Percentiles rank a stretch among this genome's conserved stretches.
phyloP scores from a whole-genome alignment of 2,888 invertebrate species.

The Horisme vitalbata region DNA sequence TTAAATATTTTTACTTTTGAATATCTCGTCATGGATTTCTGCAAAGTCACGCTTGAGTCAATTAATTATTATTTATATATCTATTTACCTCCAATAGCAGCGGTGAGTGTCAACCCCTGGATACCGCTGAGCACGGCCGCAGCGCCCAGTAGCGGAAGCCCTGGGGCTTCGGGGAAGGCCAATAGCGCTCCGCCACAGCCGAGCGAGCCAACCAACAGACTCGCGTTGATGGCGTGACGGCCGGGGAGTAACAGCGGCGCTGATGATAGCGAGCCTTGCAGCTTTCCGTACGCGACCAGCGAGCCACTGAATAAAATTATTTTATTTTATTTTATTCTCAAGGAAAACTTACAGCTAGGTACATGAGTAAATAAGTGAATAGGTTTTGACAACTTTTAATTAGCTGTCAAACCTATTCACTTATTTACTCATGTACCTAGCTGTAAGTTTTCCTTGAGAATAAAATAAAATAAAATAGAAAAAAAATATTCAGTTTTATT shows the following conservation, averaged over 20 bases:
- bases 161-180: conserved; percentile 85
- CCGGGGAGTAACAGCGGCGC: conserved; percentile 92
- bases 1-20: no score
- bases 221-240: conserved; percentile 89
- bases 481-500: no score
- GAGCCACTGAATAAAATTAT: conserved; percentile 87
- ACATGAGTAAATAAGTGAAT: no score
- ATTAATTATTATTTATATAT: no score
- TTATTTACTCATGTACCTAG: no score
- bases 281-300: conserved; percentile 94
- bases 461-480: no score
- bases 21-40: no score
- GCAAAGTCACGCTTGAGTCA: no score
- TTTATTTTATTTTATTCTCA: no score
- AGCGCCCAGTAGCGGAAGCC: conserved; percentile 88
- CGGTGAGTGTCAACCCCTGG: conserved; percentile 94
- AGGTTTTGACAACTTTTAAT: neutral
- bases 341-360: no score
- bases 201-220: conserved; percentile 86
- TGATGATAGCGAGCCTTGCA: conserved; percentile 91
- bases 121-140: conserved; percentile 90
- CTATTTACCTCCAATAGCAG: conserved; percentile 91
- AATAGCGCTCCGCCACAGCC: conserved; percentile 87
- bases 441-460: no score
- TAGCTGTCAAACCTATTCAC: no score